phyloP scores from a whole-genome alignment of 2,113 vertebrate species.

The Myotis yumanensis region DNA sequence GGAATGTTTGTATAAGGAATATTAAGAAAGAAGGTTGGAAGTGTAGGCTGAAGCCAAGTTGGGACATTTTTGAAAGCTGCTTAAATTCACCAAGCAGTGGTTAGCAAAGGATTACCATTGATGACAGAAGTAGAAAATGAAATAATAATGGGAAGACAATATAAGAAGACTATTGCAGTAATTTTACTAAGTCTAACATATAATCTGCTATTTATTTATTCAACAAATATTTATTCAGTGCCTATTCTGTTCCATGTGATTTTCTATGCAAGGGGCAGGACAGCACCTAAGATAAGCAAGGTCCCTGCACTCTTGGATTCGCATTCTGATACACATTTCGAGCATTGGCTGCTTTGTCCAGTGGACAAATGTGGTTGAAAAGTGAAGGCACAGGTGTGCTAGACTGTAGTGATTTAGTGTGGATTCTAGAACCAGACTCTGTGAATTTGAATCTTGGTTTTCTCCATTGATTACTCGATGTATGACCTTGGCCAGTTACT shows the following conservation, averaged over 20 bases:
- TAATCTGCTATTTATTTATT: not conserved
- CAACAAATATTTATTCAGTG: not conserved
- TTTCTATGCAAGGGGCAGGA: not conserved
- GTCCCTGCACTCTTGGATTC: not conserved
- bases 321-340: not conserved
- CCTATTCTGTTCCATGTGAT: not conserved
- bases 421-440: not conserved
- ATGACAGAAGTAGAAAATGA: not conserved
- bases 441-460: not conserved
- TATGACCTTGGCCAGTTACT: not conserved
- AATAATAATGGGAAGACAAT: not conserved
- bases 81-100: not conserved
- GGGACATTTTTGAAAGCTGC: not conserved
- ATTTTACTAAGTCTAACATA: not conserved
- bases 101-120: not conserved
- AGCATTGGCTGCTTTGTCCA: not conserved
- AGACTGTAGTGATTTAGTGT: not conserved
- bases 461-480: not conserved
- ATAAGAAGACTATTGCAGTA: not conserved
- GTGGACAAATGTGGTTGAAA: not conserved
- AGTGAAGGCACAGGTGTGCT: not conserved
- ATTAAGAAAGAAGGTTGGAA: not conserved
- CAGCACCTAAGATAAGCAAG: not conserved
- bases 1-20: not conserved
- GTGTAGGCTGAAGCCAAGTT: not conserved